phyloP scores from a whole-genome alignment of 2,113 vertebrate species.

The Hipposideros armiger region DNA sequence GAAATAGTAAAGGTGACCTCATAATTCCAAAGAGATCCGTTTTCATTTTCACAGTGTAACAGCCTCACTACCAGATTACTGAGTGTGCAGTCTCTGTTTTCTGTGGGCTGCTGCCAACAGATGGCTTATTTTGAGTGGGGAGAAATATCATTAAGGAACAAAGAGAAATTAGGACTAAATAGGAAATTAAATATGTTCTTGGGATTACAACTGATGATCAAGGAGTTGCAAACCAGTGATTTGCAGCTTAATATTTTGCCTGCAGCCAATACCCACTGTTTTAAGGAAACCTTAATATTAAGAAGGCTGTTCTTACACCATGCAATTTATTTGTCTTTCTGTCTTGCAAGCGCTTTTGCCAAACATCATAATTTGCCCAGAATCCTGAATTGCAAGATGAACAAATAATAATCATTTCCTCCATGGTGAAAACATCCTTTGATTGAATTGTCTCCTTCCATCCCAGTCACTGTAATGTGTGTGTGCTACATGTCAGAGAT shows the following conservation, averaged over 20 bases:
- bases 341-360: constrained; percentile 75
- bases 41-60: constrained; percentile 22
- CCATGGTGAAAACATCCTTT: constrained; percentile 80
- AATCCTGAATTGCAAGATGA: constrained; percentile 73
- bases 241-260: constrained; percentile 82
- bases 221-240: constrained; percentile 77
- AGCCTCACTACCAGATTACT: constrained; percentile 56
- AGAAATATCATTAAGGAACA: constrained; percentile 79
- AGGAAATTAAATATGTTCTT: constrained; percentile 82
- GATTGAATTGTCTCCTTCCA: constrained; percentile 80
- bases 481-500: constrained; percentile 60
- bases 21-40: constrained; percentile 36
- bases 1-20: constrained; percentile 40
- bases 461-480: background rate
- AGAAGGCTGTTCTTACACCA: constrained; percentile 69
- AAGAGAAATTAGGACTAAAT: constrained; percentile 78
- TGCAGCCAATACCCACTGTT: constrained; percentile 78
- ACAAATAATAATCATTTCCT: constrained; percentile 85
- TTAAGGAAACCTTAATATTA: constrained; percentile 80
- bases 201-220: constrained; percentile 80
- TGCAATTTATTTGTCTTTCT: constrained; percentile 84
- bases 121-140: constrained; percentile 72
- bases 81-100: constrained; percentile 48
- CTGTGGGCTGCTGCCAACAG: constrained; percentile 75
- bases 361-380: constrained; percentile 80